Conservation (phyloP, 2,888 invertebrate species). For the Apotomis betuletana region DNA sequence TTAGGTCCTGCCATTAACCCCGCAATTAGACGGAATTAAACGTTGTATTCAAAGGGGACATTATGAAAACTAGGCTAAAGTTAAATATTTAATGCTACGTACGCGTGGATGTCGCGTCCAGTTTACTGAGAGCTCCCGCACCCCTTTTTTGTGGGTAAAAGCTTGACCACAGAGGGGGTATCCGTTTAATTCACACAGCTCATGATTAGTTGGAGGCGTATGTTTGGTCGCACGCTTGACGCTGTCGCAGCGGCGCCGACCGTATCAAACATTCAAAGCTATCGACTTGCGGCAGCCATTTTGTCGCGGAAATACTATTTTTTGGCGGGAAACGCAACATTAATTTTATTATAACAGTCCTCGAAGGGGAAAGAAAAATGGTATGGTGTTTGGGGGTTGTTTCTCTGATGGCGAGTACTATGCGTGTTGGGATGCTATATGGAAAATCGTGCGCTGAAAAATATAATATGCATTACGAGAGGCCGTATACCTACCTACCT, state of each 20-base stretch:
- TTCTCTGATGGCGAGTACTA: constrained; percentile 23
- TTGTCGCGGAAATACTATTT: constrained; percentile 55
- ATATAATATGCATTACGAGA: neutral
- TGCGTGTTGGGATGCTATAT: constrained; percentile 19
- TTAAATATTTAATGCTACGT: constrained; percentile 54
- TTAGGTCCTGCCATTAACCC: constrained; percentile 44
- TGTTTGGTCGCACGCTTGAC: constrained; percentile 44
- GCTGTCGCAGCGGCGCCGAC: constrained; percentile 50
- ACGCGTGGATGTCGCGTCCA: constrained; percentile 48
- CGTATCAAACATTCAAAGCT: constrained; percentile 62
- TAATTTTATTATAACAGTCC: constrained; percentile 55
- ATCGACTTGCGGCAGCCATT: constrained; percentile 58
- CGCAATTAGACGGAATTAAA: constrained; percentile 52
- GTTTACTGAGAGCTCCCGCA: constrained; percentile 43
- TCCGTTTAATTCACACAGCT: constrained; percentile 42
- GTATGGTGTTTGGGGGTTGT: constrained; percentile 34
- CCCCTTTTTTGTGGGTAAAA: constrained; percentile 22
- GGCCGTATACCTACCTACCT: neutral
- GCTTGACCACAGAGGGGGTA: constrained; percentile 6
- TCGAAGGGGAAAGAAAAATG: constrained; percentile 50
- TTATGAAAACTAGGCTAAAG: constrained; percentile 55
- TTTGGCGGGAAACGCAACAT: constrained; percentile 56
- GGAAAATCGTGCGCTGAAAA: neutral
- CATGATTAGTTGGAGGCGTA: constrained; percentile 46
- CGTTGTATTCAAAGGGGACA: constrained; percentile 49